Conservation (phyloP, 2,113 vertebrate species). For the Edolisoma coerulescens region DNA sequence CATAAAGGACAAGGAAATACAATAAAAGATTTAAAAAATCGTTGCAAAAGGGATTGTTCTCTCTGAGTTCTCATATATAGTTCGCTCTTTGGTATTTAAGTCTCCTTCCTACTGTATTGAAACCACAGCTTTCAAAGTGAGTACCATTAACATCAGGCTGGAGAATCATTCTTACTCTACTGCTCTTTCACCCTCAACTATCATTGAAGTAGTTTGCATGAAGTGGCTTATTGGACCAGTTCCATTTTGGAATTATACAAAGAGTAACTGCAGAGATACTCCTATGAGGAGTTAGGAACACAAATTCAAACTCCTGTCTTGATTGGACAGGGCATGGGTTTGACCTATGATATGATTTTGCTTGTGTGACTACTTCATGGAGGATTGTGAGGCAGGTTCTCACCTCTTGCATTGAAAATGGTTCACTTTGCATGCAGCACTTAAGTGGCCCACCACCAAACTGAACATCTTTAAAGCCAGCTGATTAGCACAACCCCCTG, state of each 20-base stretch:
- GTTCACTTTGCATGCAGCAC: neutral
- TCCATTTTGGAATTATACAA: neutral
- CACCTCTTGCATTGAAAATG: neutral
- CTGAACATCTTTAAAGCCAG: neutral
- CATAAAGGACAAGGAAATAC: neutral
- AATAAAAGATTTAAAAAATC: neutral
- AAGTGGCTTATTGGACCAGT: fast-evolving
- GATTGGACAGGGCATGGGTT: neutral
- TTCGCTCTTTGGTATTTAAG: neutral
- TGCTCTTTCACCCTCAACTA: neutral
- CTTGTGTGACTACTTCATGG: neutral
- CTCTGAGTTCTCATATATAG: neutral
- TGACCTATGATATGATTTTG: neutral
- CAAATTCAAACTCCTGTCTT: neutral
- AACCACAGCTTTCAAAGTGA: neutral
- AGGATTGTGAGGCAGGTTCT: neutral
- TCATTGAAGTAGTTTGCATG: neutral
- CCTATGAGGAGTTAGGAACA: neutral
- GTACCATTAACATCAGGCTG: neutral
- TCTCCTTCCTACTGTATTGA: neutral
- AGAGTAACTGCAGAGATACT: neutral
- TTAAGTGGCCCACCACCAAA: neutral
- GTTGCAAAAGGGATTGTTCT: neutral
- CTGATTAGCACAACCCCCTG: neutral
- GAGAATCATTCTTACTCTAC: neutral